phyloP scores from a whole-genome alignment of 1,140 invertebrate genomes.

The Agrilus planipennis region DNA sequence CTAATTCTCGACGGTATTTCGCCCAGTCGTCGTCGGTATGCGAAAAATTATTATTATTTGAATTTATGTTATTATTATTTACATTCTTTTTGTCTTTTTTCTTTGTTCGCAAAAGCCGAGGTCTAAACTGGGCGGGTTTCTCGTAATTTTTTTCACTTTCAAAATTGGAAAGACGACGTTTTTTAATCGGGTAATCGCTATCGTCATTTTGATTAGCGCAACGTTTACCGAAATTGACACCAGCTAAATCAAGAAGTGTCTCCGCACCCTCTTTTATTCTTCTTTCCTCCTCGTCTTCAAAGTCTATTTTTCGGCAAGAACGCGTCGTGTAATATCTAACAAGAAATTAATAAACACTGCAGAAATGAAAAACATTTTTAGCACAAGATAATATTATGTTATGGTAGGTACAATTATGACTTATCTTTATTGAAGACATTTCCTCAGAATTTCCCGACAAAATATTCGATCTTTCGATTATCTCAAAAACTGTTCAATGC shows the following conservation, averaged over 20 bases:
- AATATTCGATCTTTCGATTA: too few species aligned
- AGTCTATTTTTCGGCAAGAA: conserved; percentile 27
- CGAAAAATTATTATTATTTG: conserved; percentile 20
- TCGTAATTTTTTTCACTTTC: conserved; percentile 14
- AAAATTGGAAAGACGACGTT: conserved; percentile 12
- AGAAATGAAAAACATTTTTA: too few species aligned
- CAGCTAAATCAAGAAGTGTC: conserved; percentile 61
- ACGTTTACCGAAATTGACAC: conserved; percentile 29
- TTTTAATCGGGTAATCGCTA: conserved; percentile 9
- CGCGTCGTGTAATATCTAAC: conserved; percentile 17
- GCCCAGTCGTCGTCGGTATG: conserved; percentile 26
- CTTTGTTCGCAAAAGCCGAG: conserved; percentile 26
- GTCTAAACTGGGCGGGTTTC: conserved; percentile 24
- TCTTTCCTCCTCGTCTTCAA: conserved; percentile 57
- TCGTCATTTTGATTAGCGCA: conserved; percentile 14
- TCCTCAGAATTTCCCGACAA: neutral
- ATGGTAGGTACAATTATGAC: neutral
- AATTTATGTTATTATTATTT: conserved; percentile 23
- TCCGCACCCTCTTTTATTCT: conserved; percentile 69
- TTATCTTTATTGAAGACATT: conserved; percentile 6
- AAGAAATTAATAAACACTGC: conserved; percentile 3
- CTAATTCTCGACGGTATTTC: conserved; percentile 26
- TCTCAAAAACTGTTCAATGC: too few species aligned
- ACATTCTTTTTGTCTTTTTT: conserved; percentile 21
- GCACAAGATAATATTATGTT: too few species aligned